A percentile compares a stretch with the other conserved stretches of the same genome.
Evolutionary conservation across 2,113 vertebrate species (phyloP).

Genomic region (Electrona antarctica): DNA sequence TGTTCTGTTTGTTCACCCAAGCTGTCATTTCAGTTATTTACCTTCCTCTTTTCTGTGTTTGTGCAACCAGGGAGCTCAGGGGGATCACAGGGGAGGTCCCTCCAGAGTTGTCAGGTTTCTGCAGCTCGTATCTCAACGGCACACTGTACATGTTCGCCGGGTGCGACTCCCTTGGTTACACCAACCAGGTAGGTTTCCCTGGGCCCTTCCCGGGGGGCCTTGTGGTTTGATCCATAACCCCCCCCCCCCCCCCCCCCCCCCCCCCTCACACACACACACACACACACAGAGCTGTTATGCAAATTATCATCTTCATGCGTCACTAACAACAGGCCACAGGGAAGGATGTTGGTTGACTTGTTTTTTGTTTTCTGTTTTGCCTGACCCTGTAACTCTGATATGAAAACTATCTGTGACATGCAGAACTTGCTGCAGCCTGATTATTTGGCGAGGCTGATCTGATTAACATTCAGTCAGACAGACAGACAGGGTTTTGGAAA

Average conservation of each 20-base stretch:
- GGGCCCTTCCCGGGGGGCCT: too few relatives aligned
- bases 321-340: not conserved
- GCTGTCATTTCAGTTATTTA: not conserved
- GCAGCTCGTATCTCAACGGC: constrained; percentile 83
- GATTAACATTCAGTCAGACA: not conserved
- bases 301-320: not conserved
- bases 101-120: constrained; percentile 85
- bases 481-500: not conserved
- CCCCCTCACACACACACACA: too few relatives aligned
- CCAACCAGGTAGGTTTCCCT: constrained; percentile 82
- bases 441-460: not conserved
- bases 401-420: constrained; percentile 17
- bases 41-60: constrained; percentile 36
- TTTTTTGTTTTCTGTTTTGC: constrained; percentile 18
- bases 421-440: constrained; percentile 23
- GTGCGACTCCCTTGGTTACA: constrained; percentile 86
- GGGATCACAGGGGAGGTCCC: constrained; percentile 87
- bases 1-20: not conserved
- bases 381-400: constrained; percentile 1
- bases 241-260: not conserved
- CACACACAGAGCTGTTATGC: not conserved
- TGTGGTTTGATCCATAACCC: not conserved
- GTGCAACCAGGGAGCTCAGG: constrained; percentile 80
- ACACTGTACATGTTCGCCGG: constrained; percentile 92
- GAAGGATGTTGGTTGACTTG: constrained; percentile 7